Evolutionary conservation across 2,797 vertebrate genomes (phyloP).

Genomic region (Hypotaenidia okinawae): DNA sequence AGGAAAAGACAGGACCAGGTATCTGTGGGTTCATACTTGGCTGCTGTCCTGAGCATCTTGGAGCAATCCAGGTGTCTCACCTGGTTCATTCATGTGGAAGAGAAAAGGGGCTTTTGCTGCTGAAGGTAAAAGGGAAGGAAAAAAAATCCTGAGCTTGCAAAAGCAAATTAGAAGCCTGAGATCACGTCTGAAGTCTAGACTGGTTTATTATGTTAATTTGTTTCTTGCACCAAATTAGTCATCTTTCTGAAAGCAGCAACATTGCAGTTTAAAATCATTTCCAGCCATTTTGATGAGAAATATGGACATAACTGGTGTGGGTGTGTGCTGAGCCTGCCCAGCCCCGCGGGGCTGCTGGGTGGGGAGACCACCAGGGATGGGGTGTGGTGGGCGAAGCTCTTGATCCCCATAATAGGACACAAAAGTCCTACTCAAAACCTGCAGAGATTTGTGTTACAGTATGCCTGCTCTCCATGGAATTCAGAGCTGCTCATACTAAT

Average conservation of each 20-base stretch:
- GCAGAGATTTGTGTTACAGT: neutral
- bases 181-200: conserved; percentile 37
- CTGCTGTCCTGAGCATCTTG: neutral
- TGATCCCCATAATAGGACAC: neutral
- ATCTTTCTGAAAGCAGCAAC: neutral
- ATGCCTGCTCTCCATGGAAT: fast-evolving
- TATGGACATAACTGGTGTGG: neutral
- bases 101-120: neutral
- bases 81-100: neutral
- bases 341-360: neutral
- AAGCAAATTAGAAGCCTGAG: neutral
- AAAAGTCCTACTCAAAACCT: neutral
- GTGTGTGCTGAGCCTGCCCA: neutral
- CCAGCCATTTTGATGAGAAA: neutral
- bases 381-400: neutral
- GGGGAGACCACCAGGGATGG: neutral
- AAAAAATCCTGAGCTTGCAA: neutral
- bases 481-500: neutral
- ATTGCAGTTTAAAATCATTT: neutral
- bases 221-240: neutral
- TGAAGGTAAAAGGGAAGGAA: neutral
- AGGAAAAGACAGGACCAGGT: neutral
- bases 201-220: conserved; percentile 39
- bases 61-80: neutral
- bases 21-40: fast-evolving